A percentile compares a stretch with the other conserved stretches of the same genome.
Evolutionary conservation across 2,797 vertebrate genomes (phyloP).

Genomic region (Coendou prehensilis): DNA sequence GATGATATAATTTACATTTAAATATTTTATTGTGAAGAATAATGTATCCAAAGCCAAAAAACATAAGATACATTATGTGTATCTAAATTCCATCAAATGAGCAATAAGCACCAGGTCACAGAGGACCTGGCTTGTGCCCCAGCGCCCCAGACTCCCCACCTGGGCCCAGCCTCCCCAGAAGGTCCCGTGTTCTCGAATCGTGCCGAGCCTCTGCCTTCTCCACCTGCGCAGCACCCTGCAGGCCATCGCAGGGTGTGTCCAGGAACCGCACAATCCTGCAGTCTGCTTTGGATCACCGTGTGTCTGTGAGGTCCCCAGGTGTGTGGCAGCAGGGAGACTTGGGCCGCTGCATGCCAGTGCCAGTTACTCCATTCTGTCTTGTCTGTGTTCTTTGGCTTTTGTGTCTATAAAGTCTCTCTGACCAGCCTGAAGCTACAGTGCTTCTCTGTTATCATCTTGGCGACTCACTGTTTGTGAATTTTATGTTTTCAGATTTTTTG

Average conservation of each 20-base stretch:
- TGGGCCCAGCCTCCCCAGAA: not conserved
- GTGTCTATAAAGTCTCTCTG: not conserved
- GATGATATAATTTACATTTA: not conserved
- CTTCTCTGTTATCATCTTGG: not conserved
- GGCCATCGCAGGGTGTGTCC: not conserved
- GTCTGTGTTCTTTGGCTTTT: not conserved
- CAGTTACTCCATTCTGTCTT: not conserved
- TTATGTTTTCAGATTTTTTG: not conserved
- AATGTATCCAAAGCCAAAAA: rapidly evolving
- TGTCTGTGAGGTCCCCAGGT: not conserved
- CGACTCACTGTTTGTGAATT: not conserved
- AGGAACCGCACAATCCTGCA: not conserved
- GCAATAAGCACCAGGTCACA: rapidly evolving
- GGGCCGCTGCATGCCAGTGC: too few species aligned
- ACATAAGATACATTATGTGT: rapidly evolving
- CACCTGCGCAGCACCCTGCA: not conserved
- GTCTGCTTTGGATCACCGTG: not conserved
- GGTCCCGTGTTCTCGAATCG: not conserved
- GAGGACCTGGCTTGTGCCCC: not conserved
- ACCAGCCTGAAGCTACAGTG: too few species aligned
- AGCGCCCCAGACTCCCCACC: rapidly evolving
- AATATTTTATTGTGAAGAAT: not conserved
- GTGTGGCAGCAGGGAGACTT: rapidly evolving
- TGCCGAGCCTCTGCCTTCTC: not conserved
- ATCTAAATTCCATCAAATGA: rapidly evolving